phyloP scores from a whole-genome alignment of 1,140 invertebrate species.

The Subanguina moxae region DNA sequence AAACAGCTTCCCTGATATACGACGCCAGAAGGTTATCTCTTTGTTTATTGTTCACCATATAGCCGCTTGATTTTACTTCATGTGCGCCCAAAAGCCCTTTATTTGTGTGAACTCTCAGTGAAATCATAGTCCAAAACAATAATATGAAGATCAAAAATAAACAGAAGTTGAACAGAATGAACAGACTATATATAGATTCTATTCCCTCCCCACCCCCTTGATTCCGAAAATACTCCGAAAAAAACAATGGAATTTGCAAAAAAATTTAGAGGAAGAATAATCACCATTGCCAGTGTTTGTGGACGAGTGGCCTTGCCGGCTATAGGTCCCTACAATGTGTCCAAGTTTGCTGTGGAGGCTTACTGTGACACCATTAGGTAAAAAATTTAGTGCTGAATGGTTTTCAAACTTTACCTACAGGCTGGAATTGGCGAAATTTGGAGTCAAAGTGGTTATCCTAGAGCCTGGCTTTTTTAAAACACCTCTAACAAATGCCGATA shows the following conservation, averaged over 20 bases:
- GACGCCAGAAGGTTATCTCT: too few species aligned
- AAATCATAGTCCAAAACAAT: too few species aligned
- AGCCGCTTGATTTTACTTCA: too few species aligned
- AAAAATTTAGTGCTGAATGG: background rate
- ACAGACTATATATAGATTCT: too few species aligned
- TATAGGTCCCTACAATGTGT: slow-evolving; percentile 37
- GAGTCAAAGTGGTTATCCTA: slow-evolving; percentile 4
- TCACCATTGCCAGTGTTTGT: slow-evolving; percentile 2
- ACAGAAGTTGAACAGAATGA: too few species aligned
- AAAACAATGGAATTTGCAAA: background rate
- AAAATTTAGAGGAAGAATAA: slow-evolving; percentile 5
- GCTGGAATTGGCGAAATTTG: slow-evolving; percentile 1
- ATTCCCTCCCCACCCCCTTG: too few species aligned
- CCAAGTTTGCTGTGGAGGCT: slow-evolving; percentile 45
- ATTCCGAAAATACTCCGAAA: too few species aligned
- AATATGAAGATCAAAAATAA: too few species aligned
- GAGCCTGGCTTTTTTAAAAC: slow-evolving; percentile 14
- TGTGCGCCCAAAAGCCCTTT: too few species aligned
- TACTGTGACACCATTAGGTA: slow-evolving; percentile 13
- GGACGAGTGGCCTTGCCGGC: slow-evolving; percentile 41
- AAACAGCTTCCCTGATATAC: too few species aligned
- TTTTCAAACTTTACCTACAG: background rate
- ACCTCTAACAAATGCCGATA: background rate
- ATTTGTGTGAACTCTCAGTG: too few species aligned
- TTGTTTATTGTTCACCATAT: too few species aligned